Evolutionary conservation across 2,888 invertebrate species (phyloP), one percentile per base, ranked within the genome.

Genomic region (Magallana nippona): DNA sequence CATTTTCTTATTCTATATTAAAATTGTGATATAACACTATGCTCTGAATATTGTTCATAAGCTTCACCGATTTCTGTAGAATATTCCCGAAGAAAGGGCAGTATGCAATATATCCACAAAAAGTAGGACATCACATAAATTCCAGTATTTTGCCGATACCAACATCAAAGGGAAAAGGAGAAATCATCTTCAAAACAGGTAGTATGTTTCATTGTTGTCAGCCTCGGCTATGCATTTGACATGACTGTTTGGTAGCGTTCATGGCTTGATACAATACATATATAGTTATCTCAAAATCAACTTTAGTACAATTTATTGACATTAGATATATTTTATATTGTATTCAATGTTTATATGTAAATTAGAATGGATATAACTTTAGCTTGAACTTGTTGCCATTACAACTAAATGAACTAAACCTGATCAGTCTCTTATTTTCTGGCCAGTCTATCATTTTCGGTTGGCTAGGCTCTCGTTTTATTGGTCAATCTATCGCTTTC

Each of bases 91-190:
- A 92, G 27, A 91, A 90, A 82, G 93, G 93, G 0, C 91, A 93
- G 85, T 93, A 90, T 84, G 84, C 87, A 15, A 87, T 93, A n/a
- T 92, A 90, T 82, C 86, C 86, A 17, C 83, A 88, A 58, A 79
- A 84, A 22, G 86, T 90, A 0, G 81, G 84, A 1, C 27, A 32
- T 15, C 71, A 91, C 0, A 86, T 92, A 2, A 89, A 90, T 78
- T 91, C 91, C n/a, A 92, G 90, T 81, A 91, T 93, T 63, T 83
- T 93, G 3, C 93, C 92, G 8, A 89, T 92, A 17, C 93, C 93
- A 1, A 88, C 91, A 5, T 87, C 89, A 56, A 88, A 81, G 44
- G 88, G 89, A n/a, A 92, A 92, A 86, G 93, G 93, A n/a, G 86
- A 92, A 77, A 92, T 91, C 71, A 85, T 92, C 5, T 92, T 91